A percentile compares a stretch with the other conserved stretches of the same genome.
phyloP scores from a whole-genome alignment of 2,113 vertebrate species.

The Notarius quadriscutis region DNA sequence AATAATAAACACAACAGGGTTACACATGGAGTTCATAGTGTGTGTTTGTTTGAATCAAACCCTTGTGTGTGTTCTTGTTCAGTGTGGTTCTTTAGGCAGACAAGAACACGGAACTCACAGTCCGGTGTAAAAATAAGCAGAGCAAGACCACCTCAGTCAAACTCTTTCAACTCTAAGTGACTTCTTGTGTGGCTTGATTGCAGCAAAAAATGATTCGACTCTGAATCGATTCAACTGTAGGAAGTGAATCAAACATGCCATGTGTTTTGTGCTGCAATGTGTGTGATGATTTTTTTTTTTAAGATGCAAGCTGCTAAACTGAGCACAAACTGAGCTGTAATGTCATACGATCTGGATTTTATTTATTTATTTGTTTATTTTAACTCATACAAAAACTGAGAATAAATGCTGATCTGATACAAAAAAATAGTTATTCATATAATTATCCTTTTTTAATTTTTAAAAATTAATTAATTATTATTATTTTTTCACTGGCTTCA shows the following conservation, averaged over 20 bases:
- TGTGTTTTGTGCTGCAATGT: not conserved
- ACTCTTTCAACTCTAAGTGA: not conserved
- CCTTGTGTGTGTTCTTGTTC: not conserved
- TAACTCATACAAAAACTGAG: not conserved
- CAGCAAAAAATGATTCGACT: not conserved
- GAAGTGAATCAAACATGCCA: not conserved
- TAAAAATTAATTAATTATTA: not conserved
- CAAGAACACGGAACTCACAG: not conserved
- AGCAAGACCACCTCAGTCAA: not conserved
- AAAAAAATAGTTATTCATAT: not conserved
- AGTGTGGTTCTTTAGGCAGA: too few species aligned
- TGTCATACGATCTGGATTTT: not conserved
- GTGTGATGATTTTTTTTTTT: not conserved
- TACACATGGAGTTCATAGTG: not conserved
- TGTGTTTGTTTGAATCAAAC: not conserved
- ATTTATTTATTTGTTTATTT: not conserved
- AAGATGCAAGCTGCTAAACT: not conserved
- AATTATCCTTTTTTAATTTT: not conserved
- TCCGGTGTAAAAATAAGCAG: not conserved
- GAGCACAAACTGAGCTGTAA: not conserved
- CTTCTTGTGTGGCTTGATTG: not conserved
- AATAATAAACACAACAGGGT: slow-evolving; percentile 45
- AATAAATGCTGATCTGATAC: not conserved
- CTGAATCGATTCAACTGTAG: not conserved
- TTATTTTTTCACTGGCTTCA: not conserved